Percentiles rank a stretch among this genome's conserved stretches.
Conservation (phyloP, 2,797 vertebrate species). For the Phaenicophaeus curvirostris region DNA sequence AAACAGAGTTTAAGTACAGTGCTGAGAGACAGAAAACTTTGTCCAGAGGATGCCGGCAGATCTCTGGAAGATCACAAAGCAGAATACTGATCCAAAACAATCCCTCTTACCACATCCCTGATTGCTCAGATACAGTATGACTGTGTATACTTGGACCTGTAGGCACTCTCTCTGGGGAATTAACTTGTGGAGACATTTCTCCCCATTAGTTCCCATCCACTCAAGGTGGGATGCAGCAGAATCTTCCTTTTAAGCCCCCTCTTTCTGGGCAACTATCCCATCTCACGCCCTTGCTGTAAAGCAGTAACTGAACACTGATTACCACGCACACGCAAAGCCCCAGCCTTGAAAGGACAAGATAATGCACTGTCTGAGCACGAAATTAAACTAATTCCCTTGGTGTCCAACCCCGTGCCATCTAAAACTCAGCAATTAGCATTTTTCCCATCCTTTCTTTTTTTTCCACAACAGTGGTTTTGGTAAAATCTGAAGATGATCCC, state of each 20-base stretch:
- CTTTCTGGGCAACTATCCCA: not conserved
- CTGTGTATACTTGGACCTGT: not conserved
- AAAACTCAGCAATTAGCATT: not conserved
- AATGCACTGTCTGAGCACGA: not conserved
- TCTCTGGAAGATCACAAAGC: not conserved
- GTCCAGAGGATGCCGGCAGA: not conserved
- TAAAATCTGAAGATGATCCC: not conserved
- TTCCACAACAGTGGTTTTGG: not conserved
- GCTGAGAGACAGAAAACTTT: not conserved
- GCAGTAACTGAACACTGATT: not conserved
- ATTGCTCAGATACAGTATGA: not conserved
- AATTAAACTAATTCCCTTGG: not conserved
- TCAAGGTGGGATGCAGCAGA: not conserved
- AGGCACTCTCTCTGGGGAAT: not conserved
- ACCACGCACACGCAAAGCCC: not conserved
- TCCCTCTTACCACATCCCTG: accelerated
- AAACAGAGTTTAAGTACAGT: not conserved
- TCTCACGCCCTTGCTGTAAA: not conserved
- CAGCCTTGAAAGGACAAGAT: not conserved
- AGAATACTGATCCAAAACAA: not conserved
- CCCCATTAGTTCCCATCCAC: accelerated
- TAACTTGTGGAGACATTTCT: not conserved
- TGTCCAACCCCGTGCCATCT: not conserved
- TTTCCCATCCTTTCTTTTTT: accelerated
- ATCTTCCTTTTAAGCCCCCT: not conserved